A percentile compares a stretch with the other conserved stretches of the same genome.
Conservation (phyloP, 2,888 invertebrate species). For the Campoplex capitator region DNA sequence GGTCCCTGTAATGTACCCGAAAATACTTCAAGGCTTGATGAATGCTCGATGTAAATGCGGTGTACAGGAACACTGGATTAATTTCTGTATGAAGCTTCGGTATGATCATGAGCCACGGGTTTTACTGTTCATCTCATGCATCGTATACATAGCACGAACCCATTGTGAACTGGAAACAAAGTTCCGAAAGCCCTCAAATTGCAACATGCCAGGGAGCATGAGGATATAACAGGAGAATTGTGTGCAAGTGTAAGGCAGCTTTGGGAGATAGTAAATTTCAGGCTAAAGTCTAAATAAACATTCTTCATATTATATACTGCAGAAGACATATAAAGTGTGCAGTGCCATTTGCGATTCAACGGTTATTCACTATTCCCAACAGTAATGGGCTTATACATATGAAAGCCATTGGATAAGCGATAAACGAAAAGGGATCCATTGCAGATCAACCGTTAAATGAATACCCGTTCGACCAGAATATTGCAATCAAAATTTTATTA, state of each 20-base stretch:
- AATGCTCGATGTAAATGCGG: background rate
- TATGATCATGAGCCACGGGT: slow-evolving; percentile 35
- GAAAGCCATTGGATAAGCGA: slow-evolving; percentile 13
- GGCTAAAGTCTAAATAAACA: slow-evolving; percentile 8
- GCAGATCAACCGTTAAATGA: background rate
- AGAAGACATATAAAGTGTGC: slow-evolving; percentile 6
- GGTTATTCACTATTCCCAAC: slow-evolving; percentile 3
- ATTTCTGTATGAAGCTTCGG: slow-evolving; percentile 24
- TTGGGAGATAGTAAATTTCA: slow-evolving; percentile 44
- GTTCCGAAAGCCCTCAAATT: slow-evolving; percentile 27
- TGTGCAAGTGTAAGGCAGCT: slow-evolving; percentile 10
- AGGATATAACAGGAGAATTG: slow-evolving; percentile 29
- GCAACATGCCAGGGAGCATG: slow-evolving; percentile 15
- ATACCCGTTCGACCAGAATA: background rate
- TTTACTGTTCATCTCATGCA: slow-evolving; percentile 34
- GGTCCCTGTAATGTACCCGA: background rate
- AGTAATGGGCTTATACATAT: slow-evolving; percentile 16
- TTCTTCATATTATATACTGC: slow-evolving; percentile 20
- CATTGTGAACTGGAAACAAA: slow-evolving; percentile 27
- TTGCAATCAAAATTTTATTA: slow-evolving; percentile 14
- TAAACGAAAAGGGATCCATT: background rate
- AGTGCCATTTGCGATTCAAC: background rate
- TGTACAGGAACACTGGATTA: background rate
- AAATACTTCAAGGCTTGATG: background rate
- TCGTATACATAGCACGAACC: slow-evolving; percentile 20